These are phyloP conservation scores for Sebastes taczanowskii DNA, from an alignment of 2,797 vertebrate species.

Conservation along the genomic window DNA sequence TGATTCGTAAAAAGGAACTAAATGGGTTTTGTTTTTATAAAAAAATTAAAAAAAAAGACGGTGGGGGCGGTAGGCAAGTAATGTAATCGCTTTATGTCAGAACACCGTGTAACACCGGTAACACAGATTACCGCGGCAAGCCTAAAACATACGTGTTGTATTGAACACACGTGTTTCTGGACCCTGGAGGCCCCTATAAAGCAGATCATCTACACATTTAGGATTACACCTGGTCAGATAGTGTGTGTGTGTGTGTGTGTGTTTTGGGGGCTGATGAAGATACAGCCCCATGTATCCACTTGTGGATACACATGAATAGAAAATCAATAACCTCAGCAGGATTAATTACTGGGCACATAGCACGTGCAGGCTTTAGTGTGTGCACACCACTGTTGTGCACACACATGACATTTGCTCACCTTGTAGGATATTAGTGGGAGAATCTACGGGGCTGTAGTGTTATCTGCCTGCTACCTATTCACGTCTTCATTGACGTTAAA, in stretches of 20 bases:
- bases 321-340: constrained; percentile 64
- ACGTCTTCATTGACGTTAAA: constrained; percentile 45
- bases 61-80: too few species aligned
- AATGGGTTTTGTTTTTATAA: too few species aligned
- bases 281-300: constrained; percentile 59
- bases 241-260: neutral
- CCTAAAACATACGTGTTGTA: too few species aligned
- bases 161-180: too few species aligned
- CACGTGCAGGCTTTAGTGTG: constrained; percentile 1
- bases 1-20: too few species aligned
- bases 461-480: constrained; percentile 26
- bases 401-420: constrained; percentile 45
- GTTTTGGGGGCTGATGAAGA: constrained; percentile 71
- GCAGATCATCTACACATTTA: too few species aligned
- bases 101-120: too few species aligned
- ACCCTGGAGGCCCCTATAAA: too few species aligned
- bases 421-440: constrained; percentile 20
- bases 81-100: too few species aligned
- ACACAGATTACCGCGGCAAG: too few species aligned
- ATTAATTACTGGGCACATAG: constrained; percentile 58
- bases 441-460: constrained; percentile 1
- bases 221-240: too few species aligned
- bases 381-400: constrained; percentile 1
- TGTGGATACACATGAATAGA: constrained; percentile 58
- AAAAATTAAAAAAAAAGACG: too few species aligned